A percentile compares a stretch with the other conserved stretches of the same genome.
phyloP scores from a whole-genome alignment of 2,797 vertebrate genomes.

The Odontamblyopus rebecca region DNA sequence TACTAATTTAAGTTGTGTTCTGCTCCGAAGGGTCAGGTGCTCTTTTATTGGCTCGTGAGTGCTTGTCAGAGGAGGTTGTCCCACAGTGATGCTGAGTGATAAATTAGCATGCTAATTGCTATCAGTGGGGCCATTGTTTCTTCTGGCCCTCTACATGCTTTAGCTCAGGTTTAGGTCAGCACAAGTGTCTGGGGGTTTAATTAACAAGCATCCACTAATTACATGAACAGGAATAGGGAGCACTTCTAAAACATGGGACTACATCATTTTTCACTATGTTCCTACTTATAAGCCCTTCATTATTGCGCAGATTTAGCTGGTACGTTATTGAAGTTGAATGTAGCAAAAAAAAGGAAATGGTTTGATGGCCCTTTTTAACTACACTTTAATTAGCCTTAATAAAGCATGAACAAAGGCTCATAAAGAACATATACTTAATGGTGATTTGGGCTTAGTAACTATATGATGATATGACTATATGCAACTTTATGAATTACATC shows the following conservation, averaged over 20 bases:
- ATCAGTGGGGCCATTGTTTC: conserved; percentile 73
- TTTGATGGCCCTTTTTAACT: background rate
- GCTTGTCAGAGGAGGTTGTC: conserved; percentile 44
- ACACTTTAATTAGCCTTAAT: background rate
- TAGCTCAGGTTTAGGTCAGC: conserved; percentile 75
- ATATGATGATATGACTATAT: too few species aligned
- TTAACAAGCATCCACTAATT: conserved; percentile 73
- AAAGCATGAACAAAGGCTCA: too few species aligned
- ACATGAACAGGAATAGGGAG: conserved; percentile 52
- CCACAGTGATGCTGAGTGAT: conserved; percentile 63
- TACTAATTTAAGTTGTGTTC: background rate
- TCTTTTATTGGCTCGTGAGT: conserved; percentile 43
- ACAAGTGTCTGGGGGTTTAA: conserved; percentile 71
- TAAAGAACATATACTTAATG: too few species aligned
- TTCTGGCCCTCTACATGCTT: conserved; percentile 71
- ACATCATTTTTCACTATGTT: conserved; percentile 7
- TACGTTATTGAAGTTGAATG: background rate
- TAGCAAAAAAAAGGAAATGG: background rate
- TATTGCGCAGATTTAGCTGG: background rate
- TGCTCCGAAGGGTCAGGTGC: background rate
- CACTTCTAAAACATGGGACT: conserved; percentile 9
- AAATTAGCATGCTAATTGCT: conserved; percentile 76
- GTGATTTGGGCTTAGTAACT: too few species aligned
- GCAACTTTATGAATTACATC: too few species aligned
- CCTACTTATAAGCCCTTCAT: background rate